Base-by-base conservation (phyloP, 2,888 invertebrate species). In the Acrocyrtus sp. region DNA sequence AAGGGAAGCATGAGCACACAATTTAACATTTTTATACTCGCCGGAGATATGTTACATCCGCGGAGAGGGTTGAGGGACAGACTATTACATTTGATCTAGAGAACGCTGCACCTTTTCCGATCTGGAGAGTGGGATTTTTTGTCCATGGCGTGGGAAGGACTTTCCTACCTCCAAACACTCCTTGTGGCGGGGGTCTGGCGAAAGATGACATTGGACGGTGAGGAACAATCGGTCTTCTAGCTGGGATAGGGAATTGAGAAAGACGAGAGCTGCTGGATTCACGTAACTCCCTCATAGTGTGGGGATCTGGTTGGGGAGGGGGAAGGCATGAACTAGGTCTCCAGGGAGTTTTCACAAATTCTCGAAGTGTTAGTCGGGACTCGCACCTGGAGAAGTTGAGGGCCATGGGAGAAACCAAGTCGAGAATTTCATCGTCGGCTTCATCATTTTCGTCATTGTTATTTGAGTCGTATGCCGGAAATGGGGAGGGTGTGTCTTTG, bases 341-440 rank as follows among this genome's bases (percentile, higher is more conserved):
- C 78, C 78, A 78, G 0, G 78, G 77, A 43, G 74, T 77, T 48
- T 72, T 78, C 26, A 75, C 73, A 63, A 78, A 78, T 48, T 78
- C 78, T 39, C 74, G 54, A 1, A 78, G 58, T 4, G 78, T 78
- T 51, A 78, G 45, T 29, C 72, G 51, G 26, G 65, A 53, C 54
- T 63, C 69, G 29, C 70, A 65, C 27, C 68, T 67, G 6, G 22
- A 8, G 1, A n/a, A n/a, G n/a, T n/a, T n/a, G n/a, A n/a, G n/a
- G n/a, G n/a, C n/a, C 50, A 47, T 50, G 34, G 50, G 12, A 43
- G 51, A 8, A 34, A 34, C 34, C 12, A 34, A 12, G n/a, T 66
- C 10, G 48, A n/a, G n/a, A n/a, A n/a, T n/a, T n/a, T n/a, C 65
- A 15, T 66, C 61, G 22, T 72, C 65, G 12, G 72, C 69, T 8